Evolutionary conservation across 2,888 invertebrate genomes (phyloP).

Genomic region (Malacosoma neustria): DNA sequence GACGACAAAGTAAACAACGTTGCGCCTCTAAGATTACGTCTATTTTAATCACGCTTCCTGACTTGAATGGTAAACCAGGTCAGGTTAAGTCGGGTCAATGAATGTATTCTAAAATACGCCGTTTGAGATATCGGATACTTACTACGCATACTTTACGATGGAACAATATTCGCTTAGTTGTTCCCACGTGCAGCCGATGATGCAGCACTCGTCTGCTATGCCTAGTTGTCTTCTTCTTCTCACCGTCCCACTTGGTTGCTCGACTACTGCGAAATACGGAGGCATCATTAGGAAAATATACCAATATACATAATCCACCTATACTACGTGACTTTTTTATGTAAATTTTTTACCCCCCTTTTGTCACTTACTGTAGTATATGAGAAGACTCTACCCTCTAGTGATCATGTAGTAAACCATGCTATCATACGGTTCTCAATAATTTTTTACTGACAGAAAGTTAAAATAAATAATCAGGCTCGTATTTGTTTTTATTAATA

Average conservation of each 20-base stretch:
- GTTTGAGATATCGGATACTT: constrained; percentile 17
- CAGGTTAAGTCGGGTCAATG: background rate
- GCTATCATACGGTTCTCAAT: too few species aligned
- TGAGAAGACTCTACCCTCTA: too few species aligned
- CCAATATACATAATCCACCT: too few species aligned
- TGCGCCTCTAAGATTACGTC: background rate
- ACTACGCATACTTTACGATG: constrained; percentile 43
- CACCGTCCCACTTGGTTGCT: constrained; percentile 42
- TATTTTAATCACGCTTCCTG: background rate
- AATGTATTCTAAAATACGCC: background rate
- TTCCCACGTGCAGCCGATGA: constrained; percentile 51
- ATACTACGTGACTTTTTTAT: too few species aligned
- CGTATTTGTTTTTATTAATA: too few species aligned
- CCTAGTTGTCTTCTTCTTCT: constrained; percentile 50
- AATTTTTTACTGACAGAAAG: too few species aligned
- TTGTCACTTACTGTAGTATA: too few species aligned
- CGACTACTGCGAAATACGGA: constrained; percentile 36
- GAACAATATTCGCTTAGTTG: constrained; percentile 61
- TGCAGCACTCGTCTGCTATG: constrained; percentile 63
- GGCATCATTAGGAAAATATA: too few species aligned
- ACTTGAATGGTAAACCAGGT: background rate
- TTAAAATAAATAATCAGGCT: too few species aligned
- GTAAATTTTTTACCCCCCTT: too few species aligned
- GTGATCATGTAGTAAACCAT: too few species aligned
- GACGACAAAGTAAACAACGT: background rate